Base-by-base conservation (phyloP, 2,113 vertebrate species). In the Daphoenositta chrysoptera region DNA sequence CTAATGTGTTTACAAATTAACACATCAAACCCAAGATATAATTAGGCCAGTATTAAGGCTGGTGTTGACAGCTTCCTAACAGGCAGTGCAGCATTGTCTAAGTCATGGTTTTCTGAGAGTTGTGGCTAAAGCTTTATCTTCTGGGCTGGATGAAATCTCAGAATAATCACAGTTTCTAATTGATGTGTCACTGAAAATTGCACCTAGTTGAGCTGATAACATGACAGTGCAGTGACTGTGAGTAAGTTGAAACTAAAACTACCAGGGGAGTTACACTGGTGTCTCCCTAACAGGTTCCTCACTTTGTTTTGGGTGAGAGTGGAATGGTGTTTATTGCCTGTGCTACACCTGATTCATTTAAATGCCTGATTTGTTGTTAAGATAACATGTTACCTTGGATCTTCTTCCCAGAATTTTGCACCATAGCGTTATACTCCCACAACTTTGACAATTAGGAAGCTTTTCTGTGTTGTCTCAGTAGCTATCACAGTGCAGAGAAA, bases 1-100 rank as follows among this genome's bases (percentile, higher is more conserved):
- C 57, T 94, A 65, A 69, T 83, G 51, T 90, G 79, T 93, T 91
- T 85, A 82, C 75, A 88, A 88, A 90, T 85, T 85, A 93, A 68
- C 82, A 86, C 45, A 61, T 93, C 69, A 85, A 93, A 85, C 2
- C 39, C 40, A 76, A 68, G 75, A 23, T 76, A 64, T 64, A 91
- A 70, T 93, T 88, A 92, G 82, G 42, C 58, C 30, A 50, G 6
- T 73, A 77, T 70, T 77, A 96, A 77, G 39, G 66, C 42, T 83
- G 26, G 28, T 69, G 33, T 80, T 88, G 88, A 73, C 83, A 83
- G 79, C 79, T 69, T 88, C 90, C 71, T 92, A 57, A 44, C 19
- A 86, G 39, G 68, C 71, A 70, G 42, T 48, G 39, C 33, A 39
- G 28, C 53, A 30, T 37, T 64, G 65, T 83, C 8, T 70, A 77